A percentile compares a stretch with the other conserved stretches of the same genome.
Conservation (phyloP, 2,113 vertebrate species). For the Porphyrio hochstetteri region DNA sequence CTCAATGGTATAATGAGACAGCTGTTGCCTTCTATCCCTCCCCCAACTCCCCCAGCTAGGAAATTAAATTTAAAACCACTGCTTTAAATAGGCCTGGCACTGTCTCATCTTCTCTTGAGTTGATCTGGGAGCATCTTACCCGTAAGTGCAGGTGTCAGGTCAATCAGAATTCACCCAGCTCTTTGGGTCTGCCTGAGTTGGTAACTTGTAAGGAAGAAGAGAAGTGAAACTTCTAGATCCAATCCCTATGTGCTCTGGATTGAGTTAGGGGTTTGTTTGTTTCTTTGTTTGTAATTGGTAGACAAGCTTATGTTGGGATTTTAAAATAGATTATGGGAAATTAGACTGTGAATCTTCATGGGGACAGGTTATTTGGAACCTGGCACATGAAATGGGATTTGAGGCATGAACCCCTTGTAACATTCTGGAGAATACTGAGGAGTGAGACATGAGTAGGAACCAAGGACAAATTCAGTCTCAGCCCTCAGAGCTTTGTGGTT, state of each 20-base stretch:
- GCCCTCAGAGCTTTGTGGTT: background rate
- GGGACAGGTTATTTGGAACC: background rate
- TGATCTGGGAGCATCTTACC: slow-evolving; percentile 29
- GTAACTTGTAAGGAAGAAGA: background rate
- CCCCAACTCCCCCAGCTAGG: slow-evolving; percentile 14
- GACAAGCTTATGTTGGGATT: background rate
- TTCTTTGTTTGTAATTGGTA: background rate
- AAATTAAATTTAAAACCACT: slow-evolving; percentile 63
- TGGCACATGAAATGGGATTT: background rate
- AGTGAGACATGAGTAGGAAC: background rate
- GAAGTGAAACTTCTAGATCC: background rate
- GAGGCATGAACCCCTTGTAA: background rate
- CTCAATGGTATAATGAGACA: slow-evolving; percentile 63
- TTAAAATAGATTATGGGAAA: background rate
- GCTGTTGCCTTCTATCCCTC: slow-evolving; percentile 49
- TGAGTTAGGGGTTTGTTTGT: background rate
- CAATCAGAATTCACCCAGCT: slow-evolving; percentile 25
- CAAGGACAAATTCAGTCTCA: no score
- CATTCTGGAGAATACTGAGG: background rate
- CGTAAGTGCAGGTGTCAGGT: slow-evolving; percentile 38
- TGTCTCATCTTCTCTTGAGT: slow-evolving; percentile 41
- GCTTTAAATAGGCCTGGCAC: slow-evolving; percentile 55
- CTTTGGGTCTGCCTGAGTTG: background rate
- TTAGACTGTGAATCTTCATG: background rate
- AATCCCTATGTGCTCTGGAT: background rate